Base-by-base conservation (phyloP, 2,113 vertebrate genomes). In the Junco hyemalis region DNA sequence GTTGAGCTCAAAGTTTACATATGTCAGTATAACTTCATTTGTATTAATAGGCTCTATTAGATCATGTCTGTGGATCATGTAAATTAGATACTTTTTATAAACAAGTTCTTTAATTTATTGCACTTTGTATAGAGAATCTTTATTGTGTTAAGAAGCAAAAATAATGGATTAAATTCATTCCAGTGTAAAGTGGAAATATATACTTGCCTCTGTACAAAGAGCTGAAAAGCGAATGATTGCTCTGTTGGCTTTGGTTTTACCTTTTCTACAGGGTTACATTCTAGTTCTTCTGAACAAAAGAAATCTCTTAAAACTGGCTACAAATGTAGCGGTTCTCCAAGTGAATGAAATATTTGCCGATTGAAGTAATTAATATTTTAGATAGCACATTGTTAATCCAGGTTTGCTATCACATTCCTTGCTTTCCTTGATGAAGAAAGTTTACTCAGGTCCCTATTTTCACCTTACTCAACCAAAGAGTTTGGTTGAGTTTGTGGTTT, bases 181-280 rank as follows among this genome's bases (percentile, higher is more conserved):
- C 44, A 48, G 7, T 10, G 14, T 28, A 51, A 26, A 48, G 14
- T 23, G 4, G 23, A 71, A 68, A 61, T 40, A 38, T 5, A 36
- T 36, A 56, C 4, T 51, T 44, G 31, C 4, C 3, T 48, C 14
- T 64, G 19, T 48, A 5, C 4, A 44, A 8, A 8, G 11, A 82
- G 7, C 31, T 65, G 50, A 80, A 72, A 89, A 47, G 7, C 0
- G 0, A 9, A 5, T 10, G 12, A 25, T 11, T 48, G 3, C 50
- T 78, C 38, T 51, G 5, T 19, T 64, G 9, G 10, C 9, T 78
- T 81, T 40, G 11, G 6, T 48, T 59, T 53, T 66, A 17, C 28
- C 4, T 42, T 71, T 15, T 74, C 8, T 28, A 38, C 4, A 60
- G 22, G 8, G 5, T 11, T 40, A 31, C 13, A 24, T 40, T 72